phyloP scores from a whole-genome alignment of 2,888 invertebrate species.

The Copidosoma aretas region DNA sequence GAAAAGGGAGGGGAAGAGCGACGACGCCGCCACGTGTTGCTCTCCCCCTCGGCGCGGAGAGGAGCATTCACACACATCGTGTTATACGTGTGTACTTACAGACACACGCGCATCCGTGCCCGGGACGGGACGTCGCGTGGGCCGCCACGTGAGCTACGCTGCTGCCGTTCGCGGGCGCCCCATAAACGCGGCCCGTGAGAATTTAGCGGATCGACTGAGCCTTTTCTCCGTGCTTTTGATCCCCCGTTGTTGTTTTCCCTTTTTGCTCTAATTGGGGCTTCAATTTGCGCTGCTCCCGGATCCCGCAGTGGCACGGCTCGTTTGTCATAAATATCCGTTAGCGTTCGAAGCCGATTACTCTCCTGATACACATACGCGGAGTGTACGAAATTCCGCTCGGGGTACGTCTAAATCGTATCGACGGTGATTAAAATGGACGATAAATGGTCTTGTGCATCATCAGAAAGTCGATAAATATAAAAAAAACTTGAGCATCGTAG shows the following conservation, averaged over 20 bases:
- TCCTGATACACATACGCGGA: no score
- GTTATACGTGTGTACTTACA: not conserved
- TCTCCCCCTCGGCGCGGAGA: slow-evolving; percentile 2
- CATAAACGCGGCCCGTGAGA: not conserved
- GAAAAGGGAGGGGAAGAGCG: slow-evolving; percentile 1
- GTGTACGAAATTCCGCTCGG: no score
- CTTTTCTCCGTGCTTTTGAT: not conserved
- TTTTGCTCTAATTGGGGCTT: not conserved
- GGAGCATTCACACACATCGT: not conserved
- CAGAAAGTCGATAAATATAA: no score
- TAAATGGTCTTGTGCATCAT: no score
- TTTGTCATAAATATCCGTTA: no score
- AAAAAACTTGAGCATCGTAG: no score
- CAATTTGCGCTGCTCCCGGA: no score
- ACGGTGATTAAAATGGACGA: no score
- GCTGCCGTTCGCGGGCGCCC: not conserved
- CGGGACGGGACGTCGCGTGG: slow-evolving; percentile 30
- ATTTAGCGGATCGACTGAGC: no score
- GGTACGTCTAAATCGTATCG: no score
- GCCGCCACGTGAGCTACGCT: slow-evolving; percentile 26
- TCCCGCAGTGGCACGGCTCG: no score
- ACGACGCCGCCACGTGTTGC: slow-evolving; percentile 35
- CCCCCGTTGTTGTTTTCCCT: not conserved
- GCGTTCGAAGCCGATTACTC: no score
- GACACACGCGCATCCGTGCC: not conserved